Conservation (phyloP, 37 sponge, comb jelly and placozoan species). For the Trichoplax adhaerens region DNA sequence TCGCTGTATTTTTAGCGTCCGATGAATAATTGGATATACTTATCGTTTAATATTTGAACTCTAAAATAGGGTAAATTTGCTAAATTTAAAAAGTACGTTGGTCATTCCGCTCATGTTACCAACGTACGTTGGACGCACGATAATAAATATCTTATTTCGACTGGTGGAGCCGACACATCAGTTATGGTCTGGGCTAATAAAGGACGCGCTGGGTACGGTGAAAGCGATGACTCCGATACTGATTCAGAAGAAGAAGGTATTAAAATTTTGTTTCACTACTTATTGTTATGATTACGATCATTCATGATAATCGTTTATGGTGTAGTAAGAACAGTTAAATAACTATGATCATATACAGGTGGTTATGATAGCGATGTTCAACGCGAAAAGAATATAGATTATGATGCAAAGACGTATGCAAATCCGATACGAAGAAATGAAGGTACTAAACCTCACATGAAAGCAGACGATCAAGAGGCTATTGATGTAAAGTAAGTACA, state of each 20-base stretch:
- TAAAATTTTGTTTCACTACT: background rate
- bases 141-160: conserved; percentile 47
- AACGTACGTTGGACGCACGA: conserved; percentile 75
- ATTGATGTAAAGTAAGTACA: too few species aligned
- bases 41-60: conserved; percentile 5
- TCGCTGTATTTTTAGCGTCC: background rate
- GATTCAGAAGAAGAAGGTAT: conserved; percentile 65
- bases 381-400: conserved; percentile 78
- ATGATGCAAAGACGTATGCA: conserved; percentile 61
- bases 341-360: conserved; percentile 1
- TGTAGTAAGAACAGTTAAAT: too few species aligned
- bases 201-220: background rate
- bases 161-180: conserved; percentile 80
- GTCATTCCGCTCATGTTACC: conserved; percentile 97
- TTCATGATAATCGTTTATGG: too few species aligned
- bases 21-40: background rate
- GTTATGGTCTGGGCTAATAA: conserved; percentile 66
- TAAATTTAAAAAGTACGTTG: conserved; percentile 82
- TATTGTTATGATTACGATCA: background rate
- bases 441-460: conserved; percentile 13
- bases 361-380: conserved; percentile 95
- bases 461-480: background rate
- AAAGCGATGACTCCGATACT: conserved; percentile 68
- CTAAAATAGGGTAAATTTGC: conserved; percentile 58
- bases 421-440: conserved; percentile 42